These are phyloP conservation scores for Campylorhamphus procurvoides DNA, from an alignment of 2,113 vertebrate species.

Conservation along the genomic window DNA sequence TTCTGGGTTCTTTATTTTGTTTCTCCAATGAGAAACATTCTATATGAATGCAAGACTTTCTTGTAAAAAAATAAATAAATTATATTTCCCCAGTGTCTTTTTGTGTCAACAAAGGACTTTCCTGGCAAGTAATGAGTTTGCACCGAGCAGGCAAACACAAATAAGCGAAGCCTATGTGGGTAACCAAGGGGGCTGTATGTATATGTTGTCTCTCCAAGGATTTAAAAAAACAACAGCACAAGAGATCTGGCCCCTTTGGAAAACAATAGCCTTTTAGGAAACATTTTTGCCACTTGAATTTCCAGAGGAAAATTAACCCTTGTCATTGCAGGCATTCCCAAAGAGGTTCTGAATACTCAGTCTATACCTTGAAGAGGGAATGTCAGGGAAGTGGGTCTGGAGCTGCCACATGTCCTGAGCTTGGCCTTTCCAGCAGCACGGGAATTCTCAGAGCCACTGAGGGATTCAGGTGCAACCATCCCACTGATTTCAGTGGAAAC, in stretches of 20 bases:
- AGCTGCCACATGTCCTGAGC: not conserved
- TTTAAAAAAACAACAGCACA: not conserved
- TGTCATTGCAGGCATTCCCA: not conserved
- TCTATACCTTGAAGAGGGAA: not conserved
- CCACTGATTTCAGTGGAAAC: not conserved
- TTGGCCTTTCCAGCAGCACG: not conserved
- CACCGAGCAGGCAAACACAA: slow-evolving; percentile 43
- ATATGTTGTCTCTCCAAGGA: not conserved
- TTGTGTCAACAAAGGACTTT: slow-evolving; percentile 49
- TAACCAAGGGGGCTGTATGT: not conserved
- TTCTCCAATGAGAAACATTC: slow-evolving; percentile 27
- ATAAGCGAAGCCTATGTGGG: slow-evolving; percentile 7
- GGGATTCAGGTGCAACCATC: not conserved
- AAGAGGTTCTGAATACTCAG: not conserved
- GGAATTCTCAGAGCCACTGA: not conserved
- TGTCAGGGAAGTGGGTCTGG: not conserved
- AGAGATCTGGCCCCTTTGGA: not conserved
- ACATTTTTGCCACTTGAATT: not conserved
- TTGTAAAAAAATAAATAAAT: not conserved
- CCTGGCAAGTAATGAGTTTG: slow-evolving; percentile 38
- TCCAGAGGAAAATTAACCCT: not conserved
- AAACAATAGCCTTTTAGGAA: slow-evolving; percentile 10
- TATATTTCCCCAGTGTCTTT: slow-evolving; percentile 40
- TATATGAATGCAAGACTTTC: not conserved
- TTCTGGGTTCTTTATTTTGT: slow-evolving; percentile 31